A percentile compares a stretch with the other conserved stretches of the same genome.
Conservation (phyloP, 1,140 invertebrate genomes). For the Lanistes nyassanus region DNA sequence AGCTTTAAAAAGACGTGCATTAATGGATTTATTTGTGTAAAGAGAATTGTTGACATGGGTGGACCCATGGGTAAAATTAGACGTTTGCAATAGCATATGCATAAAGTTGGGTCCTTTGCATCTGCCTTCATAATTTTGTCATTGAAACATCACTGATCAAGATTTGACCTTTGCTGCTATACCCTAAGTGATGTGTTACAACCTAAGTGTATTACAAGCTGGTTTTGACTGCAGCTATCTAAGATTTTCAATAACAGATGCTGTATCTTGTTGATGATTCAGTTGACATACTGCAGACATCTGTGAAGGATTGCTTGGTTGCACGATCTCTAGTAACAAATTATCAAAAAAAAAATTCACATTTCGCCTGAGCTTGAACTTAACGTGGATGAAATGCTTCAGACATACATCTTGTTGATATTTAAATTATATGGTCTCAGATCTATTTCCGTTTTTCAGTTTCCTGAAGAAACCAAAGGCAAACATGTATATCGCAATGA, state of each 20-base stretch:
- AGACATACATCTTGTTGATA: neutral
- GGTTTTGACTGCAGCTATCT: no score
- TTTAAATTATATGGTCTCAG: neutral
- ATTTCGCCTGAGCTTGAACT: neutral
- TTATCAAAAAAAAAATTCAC: neutral
- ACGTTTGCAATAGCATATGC: neutral
- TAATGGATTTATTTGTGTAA: neutral
- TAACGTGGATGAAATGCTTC: neutral
- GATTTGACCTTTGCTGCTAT: no score
- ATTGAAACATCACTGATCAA: no score
- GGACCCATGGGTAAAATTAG: neutral
- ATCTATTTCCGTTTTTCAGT: constrained; percentile 47
- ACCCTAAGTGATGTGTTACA: no score
- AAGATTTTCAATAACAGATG: neutral
- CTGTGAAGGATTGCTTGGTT: neutral
- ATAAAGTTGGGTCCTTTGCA: no score
- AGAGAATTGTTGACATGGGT: neutral
- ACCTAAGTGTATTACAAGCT: no score
- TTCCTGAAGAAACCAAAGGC: constrained; percentile 63
- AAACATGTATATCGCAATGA: constrained; percentile 59
- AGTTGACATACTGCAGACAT: neutral
- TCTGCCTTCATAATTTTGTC: no score
- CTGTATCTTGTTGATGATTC: neutral
- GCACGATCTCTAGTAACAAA: neutral
- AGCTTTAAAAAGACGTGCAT: no score